A percentile compares a stretch with the other conserved stretches of the same genome.
Conservation (phyloP, 2,888 invertebrate genomes). For the Chouioia cunea region DNA sequence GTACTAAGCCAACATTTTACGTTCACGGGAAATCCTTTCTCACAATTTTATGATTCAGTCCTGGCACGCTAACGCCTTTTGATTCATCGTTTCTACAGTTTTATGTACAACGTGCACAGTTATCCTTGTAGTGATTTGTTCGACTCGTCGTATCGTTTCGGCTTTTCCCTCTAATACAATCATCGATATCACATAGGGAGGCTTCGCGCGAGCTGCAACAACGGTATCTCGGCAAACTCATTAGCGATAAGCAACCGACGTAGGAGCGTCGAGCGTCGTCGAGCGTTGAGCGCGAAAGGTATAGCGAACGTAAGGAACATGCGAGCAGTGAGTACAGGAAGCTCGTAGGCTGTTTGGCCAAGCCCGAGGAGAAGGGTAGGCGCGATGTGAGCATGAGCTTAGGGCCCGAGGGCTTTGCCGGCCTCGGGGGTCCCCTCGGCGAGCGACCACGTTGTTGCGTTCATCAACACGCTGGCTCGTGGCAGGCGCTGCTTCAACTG, state of each 20-base stretch:
- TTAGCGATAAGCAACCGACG: no score
- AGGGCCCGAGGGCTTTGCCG: neutral
- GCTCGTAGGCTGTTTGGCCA: conserved; percentile 26
- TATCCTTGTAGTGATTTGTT: no score
- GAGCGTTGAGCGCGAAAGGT: neutral
- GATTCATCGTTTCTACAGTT: conserved; percentile 44
- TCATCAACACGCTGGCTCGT: neutral
- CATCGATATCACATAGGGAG: no score
- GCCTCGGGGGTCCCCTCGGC: neutral
- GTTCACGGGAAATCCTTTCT: conserved; percentile 56
- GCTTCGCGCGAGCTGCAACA: no score
- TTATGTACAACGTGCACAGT: conserved; percentile 58
- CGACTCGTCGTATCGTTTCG: no score
- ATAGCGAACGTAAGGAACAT: neutral
- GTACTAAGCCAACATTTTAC: conserved; percentile 53
- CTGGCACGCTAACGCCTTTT: conserved; percentile 30
- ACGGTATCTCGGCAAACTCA: no score
- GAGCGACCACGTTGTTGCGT: neutral
- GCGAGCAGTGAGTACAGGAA: conserved; percentile 2
- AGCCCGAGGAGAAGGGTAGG: neutral
- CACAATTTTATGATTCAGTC: conserved; percentile 29
- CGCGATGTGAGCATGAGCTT: conserved; percentile 19
- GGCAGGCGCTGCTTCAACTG: neutral
- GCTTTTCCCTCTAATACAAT: no score
- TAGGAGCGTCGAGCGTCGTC: conserved; percentile 8